A percentile compares a stretch with the other conserved stretches of the same genome.
These are phyloP conservation scores for Chloebia gouldiae DNA, from an alignment of 2,113 vertebrate species.

Conservation along the genomic window DNA sequence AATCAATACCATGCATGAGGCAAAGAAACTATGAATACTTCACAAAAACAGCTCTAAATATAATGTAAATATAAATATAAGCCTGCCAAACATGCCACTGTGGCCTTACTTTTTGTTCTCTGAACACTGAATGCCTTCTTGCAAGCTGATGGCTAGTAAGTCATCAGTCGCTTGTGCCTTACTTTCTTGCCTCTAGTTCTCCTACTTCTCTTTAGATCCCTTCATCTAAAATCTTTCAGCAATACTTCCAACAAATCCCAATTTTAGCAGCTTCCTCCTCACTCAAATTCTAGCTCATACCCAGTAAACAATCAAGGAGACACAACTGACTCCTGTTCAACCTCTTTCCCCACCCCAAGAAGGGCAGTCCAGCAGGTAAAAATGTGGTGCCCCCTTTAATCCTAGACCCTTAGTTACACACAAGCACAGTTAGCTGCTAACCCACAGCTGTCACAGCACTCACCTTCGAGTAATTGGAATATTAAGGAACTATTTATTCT, in stretches of 20 bases:
- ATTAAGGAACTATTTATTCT: background rate
- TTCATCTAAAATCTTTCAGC: background rate
- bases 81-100: background rate
- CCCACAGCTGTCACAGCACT: background rate
- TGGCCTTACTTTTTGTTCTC: background rate
- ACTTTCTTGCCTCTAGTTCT: background rate
- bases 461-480: background rate
- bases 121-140: background rate
- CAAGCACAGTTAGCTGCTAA: background rate
- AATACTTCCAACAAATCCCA: background rate
- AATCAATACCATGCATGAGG: background rate
- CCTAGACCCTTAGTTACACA: background rate
- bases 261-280: background rate
- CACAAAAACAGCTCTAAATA: background rate
- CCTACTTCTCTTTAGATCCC: background rate
- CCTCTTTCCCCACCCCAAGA: fast-evolving
- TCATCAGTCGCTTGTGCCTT: background rate
- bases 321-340: background rate
- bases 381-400: background rate
- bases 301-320: background rate
- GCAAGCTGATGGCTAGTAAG: background rate
- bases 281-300: background rate
- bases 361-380: background rate
- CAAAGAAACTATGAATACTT: background rate
- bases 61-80: background rate